Base-by-base conservation (phyloP, 2,797 vertebrate genomes). In the Centroberyx gerrardi region DNA sequence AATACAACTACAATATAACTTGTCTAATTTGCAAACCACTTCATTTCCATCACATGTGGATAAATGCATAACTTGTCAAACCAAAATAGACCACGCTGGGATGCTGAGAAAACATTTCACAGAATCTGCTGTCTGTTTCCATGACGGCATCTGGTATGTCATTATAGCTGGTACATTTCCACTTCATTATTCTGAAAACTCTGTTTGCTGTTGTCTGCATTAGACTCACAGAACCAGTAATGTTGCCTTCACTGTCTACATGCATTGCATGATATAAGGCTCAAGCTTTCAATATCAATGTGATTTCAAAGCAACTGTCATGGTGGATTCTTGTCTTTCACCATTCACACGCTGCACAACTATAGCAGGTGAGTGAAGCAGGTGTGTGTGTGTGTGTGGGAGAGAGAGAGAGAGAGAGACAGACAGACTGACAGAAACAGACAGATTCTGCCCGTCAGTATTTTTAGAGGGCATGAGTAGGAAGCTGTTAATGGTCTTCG, bases 381-480 rank as follows among this genome's bases (percentile, higher is more conserved):
- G n/a, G 18, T 44, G 60, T 28, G 40, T 14, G 22, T 27, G 33
- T 36, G 33, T 36, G 33, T 36, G 33, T 36, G 33, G 8, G 38
- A 61, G 40, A 69, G 4, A 63, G 55, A 68, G 0, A 40, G 29
- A 53, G 22, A 8, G 27, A 54, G 40, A 49, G 31, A 46, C 3
- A 9, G 55, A 58, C 28, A 58, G 55, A 7, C 22, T 22, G n/a
- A 36, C 7, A 40, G 58, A 38, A n/a, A 60, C 2, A 22, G 58
- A 60, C 31, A 60, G 14, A 64, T 49, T 79, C 40, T 51, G 46
- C 52, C 66, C 60, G 27, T 29, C 27, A 61, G 49, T 80, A 69
- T 84, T 80, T 83, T 80, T 80, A 72, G 55, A 80, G 71, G 42
- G 31, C 56, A 75, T 64, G 68, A 64, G 76, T 78, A 77, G 74